Evolutionary conservation across 2,113 vertebrate genomes (phyloP), one percentile per base, ranked within the genome.

Genomic region (Deroptyus accipitrinus): DNA sequence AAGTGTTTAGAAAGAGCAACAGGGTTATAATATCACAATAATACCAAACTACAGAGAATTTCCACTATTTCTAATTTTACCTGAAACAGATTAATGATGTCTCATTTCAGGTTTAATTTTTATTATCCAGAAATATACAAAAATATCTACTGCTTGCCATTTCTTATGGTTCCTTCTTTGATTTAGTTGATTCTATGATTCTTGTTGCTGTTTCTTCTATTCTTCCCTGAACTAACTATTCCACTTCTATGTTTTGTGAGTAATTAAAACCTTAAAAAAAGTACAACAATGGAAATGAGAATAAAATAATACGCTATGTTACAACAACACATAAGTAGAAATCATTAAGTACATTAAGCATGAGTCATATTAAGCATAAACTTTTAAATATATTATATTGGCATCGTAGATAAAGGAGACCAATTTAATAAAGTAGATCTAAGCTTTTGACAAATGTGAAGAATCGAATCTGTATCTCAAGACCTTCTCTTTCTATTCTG

Each of bases 31-130:
- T 54, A 72, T 46, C 18, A 25, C 27, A 39, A 24, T 37, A 28
- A 25, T 51, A 67, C 7, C 35, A 39, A 25, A 62, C 46, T 59
- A 42, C n/a, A 63, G 27, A 69, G 28, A 8, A 72, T 82, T 91
- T 80, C 17, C 13, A 33, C 18, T 31, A 30, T 49, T 89, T 73
- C 68, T 85, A 75, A 39, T 46, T 95, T 90, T 78, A 51, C 72
- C 31, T 81, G 39, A 66, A 92, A 86, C 41, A 87, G 42, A 91
- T 88, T 79, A 93, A 93, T 95, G 61, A 86, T 63, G 42, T 93
- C 80, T 95, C 78, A 51, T 57, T 93, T 91, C 17, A 33, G 57
- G 41, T 76, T 84, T 46, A 30, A 78, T 93, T 93, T 80, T 46
- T 87, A 78, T 76, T 77, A 70, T 46, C 33, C 14, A 64, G 57